Base-by-base conservation (phyloP, 2,888 invertebrate genomes). In the Chorisops tibialis region DNA sequence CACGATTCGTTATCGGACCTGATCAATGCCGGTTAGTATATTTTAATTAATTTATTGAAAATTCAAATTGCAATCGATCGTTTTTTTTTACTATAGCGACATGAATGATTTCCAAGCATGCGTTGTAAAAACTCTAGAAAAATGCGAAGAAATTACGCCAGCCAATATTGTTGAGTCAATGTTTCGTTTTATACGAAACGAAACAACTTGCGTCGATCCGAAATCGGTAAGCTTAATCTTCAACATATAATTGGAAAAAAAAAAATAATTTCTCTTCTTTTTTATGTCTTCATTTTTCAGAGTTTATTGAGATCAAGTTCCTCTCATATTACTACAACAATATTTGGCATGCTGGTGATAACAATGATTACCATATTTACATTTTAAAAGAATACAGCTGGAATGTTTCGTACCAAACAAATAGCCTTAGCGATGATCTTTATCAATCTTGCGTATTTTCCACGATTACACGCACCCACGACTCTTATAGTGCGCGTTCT, bases 91-190 rank as follows among this genome's bases (percentile, higher is more conserved):
- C 9, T 9, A 30, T 30, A 67, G 67, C 5, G 77, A 76, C 24
- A 73, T 78, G 24, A 66, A 70, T 30, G 65, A 62, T 2, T 67
- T 78, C 5, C 72, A 75, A 64, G 59, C 56, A 0, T 78, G 78
- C 49, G 68, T 77, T 56, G 75, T 77, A 1, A 65, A 61, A 1
- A 73, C 74, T 0, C 69, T 73, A 62, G 88, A 88, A 70, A 79
- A 78, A 4, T 92, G 92, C 70, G 72, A 76, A 0, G 86, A 89
- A 49, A 87, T 88, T 5, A 91, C 91, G 0, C 89, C 91, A 0
- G 87, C 85, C 30, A 92, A 92, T 76, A 86, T 92, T 70, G 83
- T 87, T 0, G 89, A 91, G 65, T 85, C 91, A 0, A 80, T 91
- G 61, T 86, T 91, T 71, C 85, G 83, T 66, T 90, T 84, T 71